Percentiles rank a stretch among this genome's conserved stretches.
Conservation (phyloP, 2,797 vertebrate species). For the Myiotriccus ornatus region DNA sequence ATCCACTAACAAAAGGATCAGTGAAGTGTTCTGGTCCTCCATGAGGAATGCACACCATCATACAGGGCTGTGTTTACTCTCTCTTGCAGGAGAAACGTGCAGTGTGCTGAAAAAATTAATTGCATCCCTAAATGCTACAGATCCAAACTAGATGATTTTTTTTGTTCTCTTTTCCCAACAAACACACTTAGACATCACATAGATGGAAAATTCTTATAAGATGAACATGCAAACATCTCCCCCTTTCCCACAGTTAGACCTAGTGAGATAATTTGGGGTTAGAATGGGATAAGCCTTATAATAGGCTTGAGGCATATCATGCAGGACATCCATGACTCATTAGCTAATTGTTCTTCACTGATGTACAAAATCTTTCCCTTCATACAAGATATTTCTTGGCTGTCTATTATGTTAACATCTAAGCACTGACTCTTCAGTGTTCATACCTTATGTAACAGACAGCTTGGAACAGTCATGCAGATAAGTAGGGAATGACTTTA, state of each 20-base stretch:
- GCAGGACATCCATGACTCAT: constrained; percentile 12
- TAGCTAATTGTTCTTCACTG: not conserved
- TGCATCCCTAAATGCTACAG: not conserved
- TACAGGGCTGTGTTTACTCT: not conserved
- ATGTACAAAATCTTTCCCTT: not conserved
- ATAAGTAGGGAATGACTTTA: not conserved
- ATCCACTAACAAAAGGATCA: not conserved
- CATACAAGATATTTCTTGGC: not conserved
- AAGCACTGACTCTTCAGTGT: not conserved
- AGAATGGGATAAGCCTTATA: not conserved
- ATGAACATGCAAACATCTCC: not conserved
- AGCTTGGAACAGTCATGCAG: not conserved
- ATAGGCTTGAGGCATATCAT: not conserved
- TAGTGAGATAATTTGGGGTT: not conserved
- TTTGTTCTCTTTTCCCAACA: not conserved
- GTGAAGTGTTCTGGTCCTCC: not conserved
- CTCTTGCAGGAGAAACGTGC: not conserved
- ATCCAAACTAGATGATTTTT: not conserved
- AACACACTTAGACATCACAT: not conserved
- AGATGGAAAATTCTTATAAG: not conserved
- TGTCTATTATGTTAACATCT: not conserved
- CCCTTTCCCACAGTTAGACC: not conserved
- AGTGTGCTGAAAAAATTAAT: not conserved
- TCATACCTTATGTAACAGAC: not conserved
- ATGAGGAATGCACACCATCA: not conserved